Conservation (phyloP, 2,113 vertebrate species). For the Sylvilagus bachmani region DNA sequence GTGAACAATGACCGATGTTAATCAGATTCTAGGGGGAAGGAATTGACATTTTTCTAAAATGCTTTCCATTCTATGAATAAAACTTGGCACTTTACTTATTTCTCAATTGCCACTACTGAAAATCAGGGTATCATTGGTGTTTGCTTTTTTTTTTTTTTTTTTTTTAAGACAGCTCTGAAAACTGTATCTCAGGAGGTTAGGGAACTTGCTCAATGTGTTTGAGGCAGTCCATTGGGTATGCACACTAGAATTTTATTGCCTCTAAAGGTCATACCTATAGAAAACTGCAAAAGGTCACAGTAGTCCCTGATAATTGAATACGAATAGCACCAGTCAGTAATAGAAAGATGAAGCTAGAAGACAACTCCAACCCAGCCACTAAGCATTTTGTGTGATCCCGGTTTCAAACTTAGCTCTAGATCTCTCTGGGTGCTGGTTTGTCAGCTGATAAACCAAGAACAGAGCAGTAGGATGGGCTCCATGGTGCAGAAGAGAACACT, state of each 20-base stretch:
- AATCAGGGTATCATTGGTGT: background rate
- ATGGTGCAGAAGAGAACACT: background rate
- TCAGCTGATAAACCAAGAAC: background rate
- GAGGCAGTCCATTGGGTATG: background rate
- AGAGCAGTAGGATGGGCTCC: background rate
- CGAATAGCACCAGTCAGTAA: background rate
- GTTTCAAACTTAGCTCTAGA: background rate
- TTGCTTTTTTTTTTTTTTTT: background rate
- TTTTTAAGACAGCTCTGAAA: slow-evolving; percentile 29
- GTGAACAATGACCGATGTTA: background rate
- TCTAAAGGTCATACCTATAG: background rate
- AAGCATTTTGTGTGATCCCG: background rate
- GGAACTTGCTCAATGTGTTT: background rate
- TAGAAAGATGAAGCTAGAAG: background rate
- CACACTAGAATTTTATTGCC: background rate
- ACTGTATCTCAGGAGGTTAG: background rate
- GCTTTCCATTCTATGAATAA: background rate
- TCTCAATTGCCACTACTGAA: background rate
- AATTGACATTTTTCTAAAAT: slow-evolving; percentile 1
- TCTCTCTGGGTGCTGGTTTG: background rate
- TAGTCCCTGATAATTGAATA: background rate
- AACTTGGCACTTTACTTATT: background rate
- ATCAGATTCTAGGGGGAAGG: background rate
- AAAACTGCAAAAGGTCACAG: slow-evolving; percentile 7
- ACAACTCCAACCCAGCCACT: background rate